These are phyloP conservation scores for Drosophila rellima DNA, from an alignment of 2,888 invertebrate species.

Conservation along the genomic window DNA sequence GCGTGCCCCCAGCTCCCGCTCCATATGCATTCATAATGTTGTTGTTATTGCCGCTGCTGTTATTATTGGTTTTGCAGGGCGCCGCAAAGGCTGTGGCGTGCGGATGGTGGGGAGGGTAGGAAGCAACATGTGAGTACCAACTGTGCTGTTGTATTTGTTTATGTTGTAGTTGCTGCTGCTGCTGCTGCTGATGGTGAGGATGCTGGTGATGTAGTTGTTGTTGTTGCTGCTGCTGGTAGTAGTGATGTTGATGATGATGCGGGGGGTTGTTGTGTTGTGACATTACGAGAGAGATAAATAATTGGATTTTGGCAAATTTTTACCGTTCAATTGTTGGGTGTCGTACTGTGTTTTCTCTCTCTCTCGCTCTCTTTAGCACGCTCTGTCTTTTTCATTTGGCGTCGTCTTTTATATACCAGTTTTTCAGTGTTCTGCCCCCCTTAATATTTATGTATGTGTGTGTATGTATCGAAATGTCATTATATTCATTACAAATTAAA, in stretches of 20 bases:
- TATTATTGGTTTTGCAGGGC: conserved; percentile 60
- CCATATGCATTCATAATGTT: conserved; percentile 64
- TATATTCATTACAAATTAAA: conserved; percentile 45
- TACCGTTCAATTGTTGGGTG: conserved; percentile 31
- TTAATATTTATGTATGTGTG: conserved; percentile 41
- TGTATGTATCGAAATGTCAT: conserved; percentile 80
- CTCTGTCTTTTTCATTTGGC: conserved; percentile 76
- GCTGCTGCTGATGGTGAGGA: conserved; percentile 41
- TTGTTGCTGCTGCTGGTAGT: conserved; percentile 48
- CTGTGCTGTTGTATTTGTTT: conserved; percentile 56
- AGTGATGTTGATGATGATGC: conserved; percentile 56
- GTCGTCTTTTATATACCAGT: conserved; percentile 82
- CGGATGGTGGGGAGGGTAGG: conserved; percentile 64
- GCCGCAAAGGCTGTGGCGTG: conserved; percentile 52
- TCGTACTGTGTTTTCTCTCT: conserved; percentile 35
- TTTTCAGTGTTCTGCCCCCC: conserved; percentile 68
- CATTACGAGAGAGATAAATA: conserved; percentile 64
- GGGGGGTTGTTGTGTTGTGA: conserved; percentile 69
- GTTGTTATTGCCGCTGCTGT: conserved; percentile 58
- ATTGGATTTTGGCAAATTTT: conserved; percentile 49
- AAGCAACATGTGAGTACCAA: conserved; percentile 83
- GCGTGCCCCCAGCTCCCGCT: conserved; percentile 36
- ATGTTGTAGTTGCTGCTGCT: conserved; percentile 54
- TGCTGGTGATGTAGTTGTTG: conserved; percentile 42
- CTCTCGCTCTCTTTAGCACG: conserved; percentile 53